These are phyloP conservation scores for Drosophila pachea DNA, from an alignment of 1,140 invertebrate species.

Conservation along the genomic window DNA sequence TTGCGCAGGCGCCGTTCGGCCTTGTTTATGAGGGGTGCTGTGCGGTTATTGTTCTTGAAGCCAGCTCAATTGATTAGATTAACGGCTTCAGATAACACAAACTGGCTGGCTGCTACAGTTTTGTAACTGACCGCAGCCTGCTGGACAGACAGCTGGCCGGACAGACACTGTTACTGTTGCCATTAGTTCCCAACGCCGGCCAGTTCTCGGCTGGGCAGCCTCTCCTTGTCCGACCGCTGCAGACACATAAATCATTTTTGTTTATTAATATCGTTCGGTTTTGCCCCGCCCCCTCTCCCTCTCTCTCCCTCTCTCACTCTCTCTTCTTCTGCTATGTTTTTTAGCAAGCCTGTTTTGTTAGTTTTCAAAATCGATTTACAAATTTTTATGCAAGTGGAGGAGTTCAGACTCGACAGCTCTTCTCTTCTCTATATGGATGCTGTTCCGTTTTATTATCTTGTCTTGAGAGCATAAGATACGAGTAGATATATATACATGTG, in stretches of 20 bases:
- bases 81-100: constrained; percentile 51
- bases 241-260: constrained; percentile 68
- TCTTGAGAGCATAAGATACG: neutral
- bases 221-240: constrained; percentile 22
- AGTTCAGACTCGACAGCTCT: constrained; percentile 7
- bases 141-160: neutral
- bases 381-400: constrained; percentile 47
- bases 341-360: constrained; percentile 63
- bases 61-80: constrained; percentile 51
- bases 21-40: constrained; percentile 32
- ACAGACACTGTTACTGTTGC: constrained; percentile 20
- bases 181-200: constrained; percentile 6
- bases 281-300: constrained; percentile 8
- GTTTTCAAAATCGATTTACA: constrained; percentile 67
- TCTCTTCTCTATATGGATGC: neutral
- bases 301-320: constrained; percentile 2
- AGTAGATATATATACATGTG: too few species aligned
- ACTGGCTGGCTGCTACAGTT: constrained; percentile 45
- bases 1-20: constrained; percentile 55
- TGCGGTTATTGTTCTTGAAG: constrained; percentile 10
- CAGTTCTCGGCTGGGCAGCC: neutral
- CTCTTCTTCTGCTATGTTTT: constrained; percentile 16
- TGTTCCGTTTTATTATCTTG: constrained; percentile 18
- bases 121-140: constrained; percentile 36
- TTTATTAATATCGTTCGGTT: constrained; percentile 61